Evolutionary conservation across 2,888 invertebrate genomes (phyloP).

Genomic region (Zaprionus obscuricornis): DNA sequence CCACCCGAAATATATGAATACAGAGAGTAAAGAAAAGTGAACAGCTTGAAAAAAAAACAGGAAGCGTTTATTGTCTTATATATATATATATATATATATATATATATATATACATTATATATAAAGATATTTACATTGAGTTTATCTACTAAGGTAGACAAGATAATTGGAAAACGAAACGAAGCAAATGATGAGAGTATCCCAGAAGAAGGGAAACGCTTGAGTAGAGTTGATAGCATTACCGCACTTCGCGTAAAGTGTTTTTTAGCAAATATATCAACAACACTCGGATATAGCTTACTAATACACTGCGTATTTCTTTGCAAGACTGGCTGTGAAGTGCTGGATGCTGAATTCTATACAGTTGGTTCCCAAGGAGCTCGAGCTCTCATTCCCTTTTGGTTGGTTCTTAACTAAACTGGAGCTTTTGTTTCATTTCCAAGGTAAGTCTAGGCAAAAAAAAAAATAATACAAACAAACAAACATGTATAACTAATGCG

Average conservation of each 20-base stretch:
- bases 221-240: constrained; percentile 38
- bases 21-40: constrained; percentile 25
- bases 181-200: constrained; percentile 1
- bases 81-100: constrained; percentile 17
- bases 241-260: constrained; percentile 37
- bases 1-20: constrained; percentile 57
- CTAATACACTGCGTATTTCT: constrained; percentile 73
- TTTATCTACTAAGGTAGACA: constrained; percentile 36
- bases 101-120: constrained; percentile 11
- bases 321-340: constrained; percentile 71
- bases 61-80: constrained; percentile 9
- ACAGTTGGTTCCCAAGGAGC: constrained; percentile 34
- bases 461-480: background rate
- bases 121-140: constrained; percentile 23
- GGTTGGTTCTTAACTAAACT: constrained; percentile 33
- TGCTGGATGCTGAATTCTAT: constrained; percentile 53
- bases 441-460: constrained; percentile 57
- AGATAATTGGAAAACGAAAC: background rate
- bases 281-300: constrained; percentile 43
- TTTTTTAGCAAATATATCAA: constrained; percentile 12
- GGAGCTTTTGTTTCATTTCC: constrained; percentile 20
- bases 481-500: background rate
- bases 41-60: background rate
- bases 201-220: constrained; percentile 23
- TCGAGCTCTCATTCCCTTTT: constrained; percentile 34